A percentile compares a stretch with the other conserved stretches of the same genome.
Conservation (phyloP, 1,140 invertebrate species). For the Penaeus chinensis region DNA sequence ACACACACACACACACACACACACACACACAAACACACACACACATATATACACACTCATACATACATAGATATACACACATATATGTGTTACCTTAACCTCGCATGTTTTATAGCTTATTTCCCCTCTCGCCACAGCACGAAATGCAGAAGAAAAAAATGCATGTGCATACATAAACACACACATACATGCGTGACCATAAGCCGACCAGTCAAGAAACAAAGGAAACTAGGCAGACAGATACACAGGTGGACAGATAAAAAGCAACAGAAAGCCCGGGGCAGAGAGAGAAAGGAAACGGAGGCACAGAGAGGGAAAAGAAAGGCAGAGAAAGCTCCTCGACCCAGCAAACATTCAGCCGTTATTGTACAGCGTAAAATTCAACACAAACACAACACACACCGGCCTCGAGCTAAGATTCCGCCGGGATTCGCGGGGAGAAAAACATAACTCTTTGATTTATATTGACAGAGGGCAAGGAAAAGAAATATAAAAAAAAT, state of each 20-base stretch:
- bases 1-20: conserved; percentile 12
- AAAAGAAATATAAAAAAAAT: no score
- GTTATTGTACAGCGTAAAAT: no score
- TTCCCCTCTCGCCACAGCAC: no score
- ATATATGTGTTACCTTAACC: neutral
- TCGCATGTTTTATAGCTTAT: no score
- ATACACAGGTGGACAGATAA: conserved; percentile 16
- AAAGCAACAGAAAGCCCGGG: conserved; percentile 1
- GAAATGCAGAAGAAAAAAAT: neutral
- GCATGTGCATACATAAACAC: neutral
- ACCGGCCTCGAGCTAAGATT: no score
- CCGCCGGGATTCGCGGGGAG: no score
- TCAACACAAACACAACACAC: no score
- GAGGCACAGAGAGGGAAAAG: neutral
- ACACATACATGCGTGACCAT: neutral
- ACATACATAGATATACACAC: neutral
- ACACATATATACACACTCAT: conserved; percentile 10
- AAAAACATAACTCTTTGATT: no score
- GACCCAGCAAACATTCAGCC: no score
- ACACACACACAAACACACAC: conserved; percentile 22
- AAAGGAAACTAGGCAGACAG: conserved; percentile 17
- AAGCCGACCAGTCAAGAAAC: neutral
- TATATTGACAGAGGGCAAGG: no score
- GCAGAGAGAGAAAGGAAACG: neutral
- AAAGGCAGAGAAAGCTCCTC: neutral